Base-by-base conservation (phyloP, 2,888 invertebrate genomes). In the Pardosa pseudoannulata region DNA sequence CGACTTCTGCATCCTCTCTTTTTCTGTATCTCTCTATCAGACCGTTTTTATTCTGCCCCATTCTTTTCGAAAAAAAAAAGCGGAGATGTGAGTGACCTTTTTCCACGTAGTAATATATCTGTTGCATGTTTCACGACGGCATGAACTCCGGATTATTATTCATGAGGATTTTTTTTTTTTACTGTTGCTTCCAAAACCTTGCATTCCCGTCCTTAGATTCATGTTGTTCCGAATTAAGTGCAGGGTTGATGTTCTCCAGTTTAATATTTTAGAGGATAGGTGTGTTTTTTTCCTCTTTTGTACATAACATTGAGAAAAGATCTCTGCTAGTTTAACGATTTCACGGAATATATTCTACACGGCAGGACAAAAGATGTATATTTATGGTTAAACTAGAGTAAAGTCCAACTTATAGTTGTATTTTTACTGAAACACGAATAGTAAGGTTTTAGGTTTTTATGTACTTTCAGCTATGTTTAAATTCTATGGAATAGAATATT, bases 1-100 rank as follows among this genome's bases (percentile, higher is more conserved):
- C 83, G 75, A 67, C 76, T 56, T 16, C 1, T 16, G 56, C 56
- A 56, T 56, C 56, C 56, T 23, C 23, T 6, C 9, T 36, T 11
- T 36, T 36, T 36, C 36, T 36, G 9, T 36, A n/a, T 36, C 36
- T 11, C 5, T 46, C 41, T 46, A 5, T 2, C 23, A 19, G 56
- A 5, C 36, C 36, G 6, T 23, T 56, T 56, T 56, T 56, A 56
- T 56, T 56, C 56, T 23, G 23, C 23, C 23, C 56, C 23, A 7
- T 16, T 46, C 19, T 56, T 23, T 23, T n/a, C 23, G 56, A 56
- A 56, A 56, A 1, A 23, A n/a, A n/a, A n/a, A n/a, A 56, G 13
- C 16, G 5, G 56, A n/a, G 23, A 56, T 16, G 56, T 56, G 56
- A 23, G 23, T 56, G 56, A 56, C 56, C 56, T 56, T 56, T 46